These are phyloP conservation scores for Plodia interpunctella DNA, from an alignment of 1,140 invertebrate species.

Conservation along the genomic window DNA sequence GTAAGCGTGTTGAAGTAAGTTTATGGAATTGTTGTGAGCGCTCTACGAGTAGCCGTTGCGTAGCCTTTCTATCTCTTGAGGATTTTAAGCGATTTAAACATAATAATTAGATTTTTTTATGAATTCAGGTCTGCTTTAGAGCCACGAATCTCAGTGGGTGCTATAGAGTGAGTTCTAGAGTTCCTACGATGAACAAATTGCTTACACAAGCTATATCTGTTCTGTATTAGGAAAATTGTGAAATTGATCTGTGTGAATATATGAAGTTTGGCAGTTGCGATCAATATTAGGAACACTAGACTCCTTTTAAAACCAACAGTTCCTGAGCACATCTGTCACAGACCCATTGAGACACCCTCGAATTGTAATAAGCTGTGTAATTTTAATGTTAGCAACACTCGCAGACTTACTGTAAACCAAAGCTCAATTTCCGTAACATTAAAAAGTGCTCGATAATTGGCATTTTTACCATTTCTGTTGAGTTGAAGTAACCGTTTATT, in stretches of 20 bases:
- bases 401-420: slow-evolving; percentile 32
- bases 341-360: background rate
- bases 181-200: too few species aligned
- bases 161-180: too few species aligned
- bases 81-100: background rate
- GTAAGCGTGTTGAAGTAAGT: background rate
- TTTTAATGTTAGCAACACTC: background rate
- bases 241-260: too few species aligned
- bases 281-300: too few species aligned
- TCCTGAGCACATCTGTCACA: background rate
- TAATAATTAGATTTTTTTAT: background rate
- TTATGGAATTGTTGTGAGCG: slow-evolving; percentile 1
- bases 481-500: slow-evolving; percentile 62
- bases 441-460: slow-evolving; percentile 20
- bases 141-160: background rate
- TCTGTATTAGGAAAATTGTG: too few species aligned
- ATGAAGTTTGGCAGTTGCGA: background rate
- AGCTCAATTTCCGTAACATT: slow-evolving; percentile 43
- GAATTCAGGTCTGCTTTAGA: background rate
- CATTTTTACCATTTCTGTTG: slow-evolving; percentile 59
- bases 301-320: background rate
- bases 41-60: background rate
- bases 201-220: too few species aligned
- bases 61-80: background rate
- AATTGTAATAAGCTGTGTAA: background rate